Evolutionary conservation across 2,888 invertebrate genomes (phyloP), one percentile per base, ranked within the genome.

Genomic region (Autographa gamma): DNA sequence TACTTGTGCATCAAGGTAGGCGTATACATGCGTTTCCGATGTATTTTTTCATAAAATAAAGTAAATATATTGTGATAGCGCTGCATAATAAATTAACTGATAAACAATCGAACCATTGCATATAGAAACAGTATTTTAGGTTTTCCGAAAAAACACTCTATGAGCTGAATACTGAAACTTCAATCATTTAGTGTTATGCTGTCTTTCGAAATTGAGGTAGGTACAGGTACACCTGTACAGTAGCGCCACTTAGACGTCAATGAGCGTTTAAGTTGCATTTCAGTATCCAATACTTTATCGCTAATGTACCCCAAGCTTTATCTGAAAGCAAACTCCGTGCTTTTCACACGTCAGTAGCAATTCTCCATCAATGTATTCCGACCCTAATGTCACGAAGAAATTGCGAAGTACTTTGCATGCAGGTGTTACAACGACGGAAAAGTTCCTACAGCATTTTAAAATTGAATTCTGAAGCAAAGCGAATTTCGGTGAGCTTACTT

Each of bases 401-500:
- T 83, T 73, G 76, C 73, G 38, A 64, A 80, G 85, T 80, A 81
- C 74, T 86, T 86, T 81, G 84, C 80, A 87, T 86, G 87, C 87
- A 86, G 84, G 87, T 84, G 87, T 72, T 74, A 73, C 83, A 61
- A 31, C 68, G 59, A 61, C 69, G 64, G 63, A 72, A 81, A 77
- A 61, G 71, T 82, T 73, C 79, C 66, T 73, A 67, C 48, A 67
- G 60, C 63, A 76, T 72, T 84, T 74, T 76, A 74, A 84, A 83
- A 80, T 84, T 78, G 76, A 71, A 83, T 83, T 76, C 76, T n/a
- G 59, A 83, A 73, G 58, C 41, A 41, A 56, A 43, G 56, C 18
- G 52, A 75, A 64, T 67, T 71, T 59, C 32, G 58, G 43, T n/a
- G 61, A 48, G 31, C 69, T 25, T 25, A 43, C 11, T 8, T 25